Evolutionary conservation across 35 echinoderm and acorn worm genomes (phyloP), one percentile per base, ranked within the genome.

Genomic region (Acanthaster planci): DNA sequence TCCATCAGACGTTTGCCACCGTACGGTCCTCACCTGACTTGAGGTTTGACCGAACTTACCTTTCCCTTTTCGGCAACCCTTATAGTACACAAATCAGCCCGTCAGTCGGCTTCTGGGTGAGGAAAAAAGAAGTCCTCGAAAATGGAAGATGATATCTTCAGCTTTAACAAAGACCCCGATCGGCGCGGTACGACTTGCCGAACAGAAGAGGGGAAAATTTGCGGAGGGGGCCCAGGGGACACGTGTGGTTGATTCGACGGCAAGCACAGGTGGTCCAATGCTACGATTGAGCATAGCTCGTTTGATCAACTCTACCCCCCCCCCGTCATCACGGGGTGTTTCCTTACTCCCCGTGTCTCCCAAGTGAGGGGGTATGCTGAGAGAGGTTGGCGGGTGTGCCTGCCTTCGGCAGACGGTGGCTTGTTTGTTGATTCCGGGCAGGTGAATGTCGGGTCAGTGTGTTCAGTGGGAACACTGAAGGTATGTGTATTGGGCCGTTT

Each of bases 101-200:
- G 42, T 47, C 42, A 47, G 42, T 47, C 14, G 14, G 64, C 19
- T 26, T 72, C 64, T 26, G 42, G 12, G n/a, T 59, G 56, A 59
- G 19, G 23, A 72, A 26, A 72, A 72, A 72, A 31, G 64, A 72
- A 29, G 64, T 72, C 64, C 64, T 72, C 64, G 23, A 34, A 72
- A 72, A 7, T 6, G 64, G 64, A 72, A 72, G 64, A 72, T 72
- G 64, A 72, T 72, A 72, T 72, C 64, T 29, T 14, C 26, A 29
- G 64, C 34, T 12, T 72, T 72, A 72, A 72, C 56, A 59, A 59
- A 59, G 23, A 19, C 30, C 30, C 10, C 26, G 64, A 72, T 72
- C 64, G 64, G 26, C 21, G 23, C 34, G 64, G 23, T 27, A 26
- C 42, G 12, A 47, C 42, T 6, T 47, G 42, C 12, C 4, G 42